Evolutionary conservation across 2,888 invertebrate species (phyloP).

Genomic region (Exocentrus adspersus): DNA sequence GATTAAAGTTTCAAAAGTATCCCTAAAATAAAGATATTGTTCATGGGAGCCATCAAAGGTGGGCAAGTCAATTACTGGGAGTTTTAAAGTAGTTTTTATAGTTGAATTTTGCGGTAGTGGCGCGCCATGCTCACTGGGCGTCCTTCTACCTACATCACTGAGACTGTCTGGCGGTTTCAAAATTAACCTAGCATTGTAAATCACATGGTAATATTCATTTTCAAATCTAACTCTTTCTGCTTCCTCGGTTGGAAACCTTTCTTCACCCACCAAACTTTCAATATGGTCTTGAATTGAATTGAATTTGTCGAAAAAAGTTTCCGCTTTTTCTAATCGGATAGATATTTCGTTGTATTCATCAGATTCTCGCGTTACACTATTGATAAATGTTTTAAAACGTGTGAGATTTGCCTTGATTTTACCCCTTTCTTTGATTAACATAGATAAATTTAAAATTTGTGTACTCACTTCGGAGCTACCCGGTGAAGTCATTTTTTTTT

Average conservation of each 20-base stretch:
- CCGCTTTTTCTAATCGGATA: neutral
- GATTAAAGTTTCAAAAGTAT: neutral
- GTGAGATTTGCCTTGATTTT: neutral
- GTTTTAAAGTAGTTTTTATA: neutral
- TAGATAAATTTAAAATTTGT: too few relatives aligned
- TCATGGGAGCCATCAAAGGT: slow-evolving; percentile 1
- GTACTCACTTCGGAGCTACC: too few relatives aligned
- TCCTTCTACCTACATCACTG: too few relatives aligned
- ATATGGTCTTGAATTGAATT: neutral
- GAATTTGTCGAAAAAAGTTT: neutral
- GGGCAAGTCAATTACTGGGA: neutral
- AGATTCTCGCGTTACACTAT: neutral
- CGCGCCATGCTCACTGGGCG: too few relatives aligned
- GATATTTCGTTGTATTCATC: neutral
- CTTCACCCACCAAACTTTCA: neutral
- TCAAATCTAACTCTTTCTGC: neutral
- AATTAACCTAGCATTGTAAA: neutral
- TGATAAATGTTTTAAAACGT: neutral
- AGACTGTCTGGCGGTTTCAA: too few relatives aligned
- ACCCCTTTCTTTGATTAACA: neutral
- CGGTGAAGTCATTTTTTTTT: too few relatives aligned
- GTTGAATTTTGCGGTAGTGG: too few relatives aligned
- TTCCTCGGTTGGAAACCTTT: neutral
- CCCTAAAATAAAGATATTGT: neutral
- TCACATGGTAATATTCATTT: neutral